Evolutionary conservation across 2,797 vertebrate genomes (phyloP).

Genomic region (Periophthalmus magnuspinnatus): DNA sequence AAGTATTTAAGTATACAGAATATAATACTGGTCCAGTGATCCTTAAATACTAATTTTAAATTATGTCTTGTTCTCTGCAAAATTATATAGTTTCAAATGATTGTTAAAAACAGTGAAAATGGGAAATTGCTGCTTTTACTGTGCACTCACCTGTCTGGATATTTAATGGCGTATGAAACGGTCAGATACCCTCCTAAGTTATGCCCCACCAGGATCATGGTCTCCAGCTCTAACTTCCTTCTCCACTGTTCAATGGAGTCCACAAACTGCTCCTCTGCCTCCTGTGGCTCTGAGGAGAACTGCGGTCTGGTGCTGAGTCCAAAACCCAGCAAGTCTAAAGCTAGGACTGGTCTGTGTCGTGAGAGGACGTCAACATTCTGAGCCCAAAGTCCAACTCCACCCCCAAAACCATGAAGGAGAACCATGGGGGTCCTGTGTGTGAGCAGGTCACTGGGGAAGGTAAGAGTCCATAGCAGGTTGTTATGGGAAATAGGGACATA

Average conservation of each 20-base stretch:
- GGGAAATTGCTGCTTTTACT: not conserved
- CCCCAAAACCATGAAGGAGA: slow-evolving; percentile 93
- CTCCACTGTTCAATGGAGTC: slow-evolving; percentile 95
- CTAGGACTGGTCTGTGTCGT: slow-evolving; percentile 82
- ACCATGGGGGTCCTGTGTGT: slow-evolving; percentile 85
- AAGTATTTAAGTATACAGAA: no score
- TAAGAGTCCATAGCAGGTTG: slow-evolving; percentile 90
- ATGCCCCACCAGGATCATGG: slow-evolving; percentile 92
- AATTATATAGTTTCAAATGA: not conserved
- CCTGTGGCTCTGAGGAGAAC: slow-evolving; percentile 81
- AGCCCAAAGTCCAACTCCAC: slow-evolving; percentile 92
- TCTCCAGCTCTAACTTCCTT: slow-evolving; percentile 81
- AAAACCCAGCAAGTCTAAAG: slow-evolving; percentile 92
- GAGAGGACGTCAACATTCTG: slow-evolving; percentile 89
- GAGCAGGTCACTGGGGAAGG: slow-evolving; percentile 63
- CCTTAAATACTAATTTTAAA: not conserved
- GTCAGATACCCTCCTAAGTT: slow-evolving; percentile 94
- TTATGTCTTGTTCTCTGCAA: not conserved
- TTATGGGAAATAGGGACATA: slow-evolving; percentile 79
- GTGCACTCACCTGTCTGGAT: slow-evolving; percentile 85
- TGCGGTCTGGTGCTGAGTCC: slow-evolving; percentile 91
- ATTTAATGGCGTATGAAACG: slow-evolving; percentile 86
- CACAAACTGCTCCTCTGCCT: slow-evolving; percentile 91
- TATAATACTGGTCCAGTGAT: no score
- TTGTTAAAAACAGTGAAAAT: not conserved